A percentile compares a stretch with the other conserved stretches of the same genome.
These are phyloP conservation scores for Zingel zingel DNA, from an alignment of 2,113 vertebrate species.

Conservation along the genomic window DNA sequence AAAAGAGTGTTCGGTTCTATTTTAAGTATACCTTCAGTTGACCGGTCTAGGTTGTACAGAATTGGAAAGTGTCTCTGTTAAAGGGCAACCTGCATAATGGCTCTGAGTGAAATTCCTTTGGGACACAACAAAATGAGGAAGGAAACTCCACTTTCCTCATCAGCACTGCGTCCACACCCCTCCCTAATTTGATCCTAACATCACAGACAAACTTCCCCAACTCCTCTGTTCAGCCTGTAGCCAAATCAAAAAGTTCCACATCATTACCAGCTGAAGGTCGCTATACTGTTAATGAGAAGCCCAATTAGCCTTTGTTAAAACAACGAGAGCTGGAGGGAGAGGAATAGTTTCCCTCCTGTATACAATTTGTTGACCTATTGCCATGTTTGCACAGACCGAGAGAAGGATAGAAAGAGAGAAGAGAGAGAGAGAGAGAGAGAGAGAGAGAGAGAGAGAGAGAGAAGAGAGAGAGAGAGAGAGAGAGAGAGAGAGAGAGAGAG, in stretches of 20 bases:
- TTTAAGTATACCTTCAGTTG: conserved; percentile 36
- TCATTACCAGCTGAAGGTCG: conserved; percentile 78
- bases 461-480: not conserved
- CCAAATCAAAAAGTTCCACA: conserved; percentile 82
- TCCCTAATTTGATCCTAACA: conserved; percentile 60
- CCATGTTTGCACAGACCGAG: conserved; percentile 17
- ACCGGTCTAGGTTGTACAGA: conserved; percentile 13
- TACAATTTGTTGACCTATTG: conserved; percentile 62
- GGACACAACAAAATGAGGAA: conserved; percentile 61
- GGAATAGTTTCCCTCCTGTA: conserved; percentile 49
- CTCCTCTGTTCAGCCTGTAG: conserved; percentile 65
- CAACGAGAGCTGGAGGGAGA: conserved; percentile 41
- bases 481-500: not conserved
- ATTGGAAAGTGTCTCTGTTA: conserved; percentile 29
- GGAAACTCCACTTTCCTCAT: conserved; percentile 1
- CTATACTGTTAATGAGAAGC: conserved; percentile 79
- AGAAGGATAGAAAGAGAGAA: not conserved
- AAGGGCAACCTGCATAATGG: conserved; percentile 60
- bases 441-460: not conserved
- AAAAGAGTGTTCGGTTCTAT: not conserved
- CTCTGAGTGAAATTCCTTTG: conserved; percentile 37
- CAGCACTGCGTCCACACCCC: conserved; percentile 35
- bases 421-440: not conserved
- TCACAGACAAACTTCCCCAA: conserved; percentile 35
- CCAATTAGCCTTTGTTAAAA: conserved; percentile 79